Percentiles rank a stretch among this genome's conserved stretches.
These are phyloP conservation scores for Acyrthosiphon pisum DNA, from an alignment of 1,140 invertebrate species.

Conservation along the genomic window DNA sequence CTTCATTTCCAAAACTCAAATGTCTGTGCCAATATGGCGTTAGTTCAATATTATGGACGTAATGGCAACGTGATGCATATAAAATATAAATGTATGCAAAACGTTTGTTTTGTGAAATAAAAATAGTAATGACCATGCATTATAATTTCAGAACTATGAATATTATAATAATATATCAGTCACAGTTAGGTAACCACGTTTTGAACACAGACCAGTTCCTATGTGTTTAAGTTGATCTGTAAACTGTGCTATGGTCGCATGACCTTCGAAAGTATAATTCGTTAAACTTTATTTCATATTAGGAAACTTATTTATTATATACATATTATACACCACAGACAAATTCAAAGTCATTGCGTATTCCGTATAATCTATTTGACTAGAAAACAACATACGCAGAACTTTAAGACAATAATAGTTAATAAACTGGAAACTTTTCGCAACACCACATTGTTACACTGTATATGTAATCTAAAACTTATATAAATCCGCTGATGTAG, in stretches of 20 bases:
- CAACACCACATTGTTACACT: neutral
- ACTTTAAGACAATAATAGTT: constrained; percentile 18
- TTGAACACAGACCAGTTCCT: neutral
- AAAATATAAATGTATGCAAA: neutral
- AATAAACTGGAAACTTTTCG: neutral
- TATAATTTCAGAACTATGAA: neutral
- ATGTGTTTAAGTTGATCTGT: neutral
- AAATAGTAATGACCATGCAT: neutral
- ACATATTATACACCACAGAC: neutral
- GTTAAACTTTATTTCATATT: neutral
- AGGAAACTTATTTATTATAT: neutral
- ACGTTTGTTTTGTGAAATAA: neutral
- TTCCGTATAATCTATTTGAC: neutral
- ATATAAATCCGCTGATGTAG: neutral
- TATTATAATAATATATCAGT: neutral
- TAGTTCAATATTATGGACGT: neutral
- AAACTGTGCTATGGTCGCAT: too few relatives aligned
- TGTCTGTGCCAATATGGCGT: neutral
- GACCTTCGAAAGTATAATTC: neutral
- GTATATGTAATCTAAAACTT: neutral
- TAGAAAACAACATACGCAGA: neutral
- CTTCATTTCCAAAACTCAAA: neutral
- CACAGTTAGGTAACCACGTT: neutral
- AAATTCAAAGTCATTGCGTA: neutral
- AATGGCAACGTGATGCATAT: neutral